phyloP scores from a whole-genome alignment of 2,113 vertebrate species.

The Telmatochromis sp. region DNA sequence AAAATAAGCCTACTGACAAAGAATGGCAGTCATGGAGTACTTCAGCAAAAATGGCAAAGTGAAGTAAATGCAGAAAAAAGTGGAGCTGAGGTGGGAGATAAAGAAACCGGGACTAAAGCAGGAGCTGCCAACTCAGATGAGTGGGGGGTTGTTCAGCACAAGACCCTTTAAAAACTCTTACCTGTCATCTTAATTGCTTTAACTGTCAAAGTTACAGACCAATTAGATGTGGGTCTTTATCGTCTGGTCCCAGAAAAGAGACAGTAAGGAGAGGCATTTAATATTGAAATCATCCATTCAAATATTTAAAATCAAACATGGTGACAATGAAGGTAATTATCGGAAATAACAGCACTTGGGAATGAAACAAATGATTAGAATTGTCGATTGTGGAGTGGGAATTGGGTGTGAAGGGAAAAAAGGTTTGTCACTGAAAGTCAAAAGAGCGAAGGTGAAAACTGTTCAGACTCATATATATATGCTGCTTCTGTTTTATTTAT shows the following conservation, averaged over 20 bases:
- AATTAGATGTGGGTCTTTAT: conserved; percentile 52
- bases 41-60: neutral
- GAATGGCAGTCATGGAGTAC: neutral
- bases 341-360: conserved; percentile 19
- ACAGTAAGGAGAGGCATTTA: neutral
- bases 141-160: conserved; percentile 11
- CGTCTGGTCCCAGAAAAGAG: neutral
- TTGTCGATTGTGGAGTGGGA: neutral
- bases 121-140: conserved; percentile 29
- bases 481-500: neutral
- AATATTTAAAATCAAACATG: conserved; percentile 52
- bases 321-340: conserved; percentile 51
- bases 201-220: conserved; percentile 47
- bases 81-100: neutral
- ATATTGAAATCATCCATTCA: conserved; percentile 50
- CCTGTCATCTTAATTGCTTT: conserved; percentile 65
- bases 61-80: neutral
- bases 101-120: neutral
- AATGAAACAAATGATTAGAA: conserved; percentile 29
- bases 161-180: conserved; percentile 39
- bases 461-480: neutral
- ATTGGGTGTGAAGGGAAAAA: neutral
- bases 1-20: neutral
- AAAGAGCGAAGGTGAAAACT: neutral
- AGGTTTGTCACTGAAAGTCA: neutral